Conservation (phyloP, 2,113 vertebrate genomes). For the Nannobrachium achirus region DNA sequence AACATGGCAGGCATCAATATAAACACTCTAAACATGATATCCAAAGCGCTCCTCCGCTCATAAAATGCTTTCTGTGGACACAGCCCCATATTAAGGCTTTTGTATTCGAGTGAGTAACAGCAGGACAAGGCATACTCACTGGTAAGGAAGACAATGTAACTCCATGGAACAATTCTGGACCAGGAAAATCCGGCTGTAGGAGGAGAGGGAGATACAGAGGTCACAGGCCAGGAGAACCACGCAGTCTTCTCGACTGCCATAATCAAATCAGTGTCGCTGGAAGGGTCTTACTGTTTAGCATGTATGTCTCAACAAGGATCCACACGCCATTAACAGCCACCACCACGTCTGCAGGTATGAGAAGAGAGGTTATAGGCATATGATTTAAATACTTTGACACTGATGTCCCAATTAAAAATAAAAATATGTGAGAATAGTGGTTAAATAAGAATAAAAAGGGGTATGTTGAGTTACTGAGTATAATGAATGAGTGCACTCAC, state of each 20-base stretch:
- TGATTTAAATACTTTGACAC: neutral
- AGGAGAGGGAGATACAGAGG: conserved; percentile 14
- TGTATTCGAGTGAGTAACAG: neutral
- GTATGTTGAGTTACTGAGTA: neutral
- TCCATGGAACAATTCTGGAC: conserved; percentile 90
- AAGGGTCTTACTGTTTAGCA: conserved; percentile 84
- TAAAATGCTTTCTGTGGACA: too few relatives aligned
- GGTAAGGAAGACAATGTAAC: conserved; percentile 94
- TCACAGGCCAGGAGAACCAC: neutral
- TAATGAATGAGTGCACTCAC: conserved; percentile 81
- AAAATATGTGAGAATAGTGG: neutral
- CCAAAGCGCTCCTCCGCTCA: too few relatives aligned
- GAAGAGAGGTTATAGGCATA: neutral
- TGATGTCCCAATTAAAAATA: neutral
- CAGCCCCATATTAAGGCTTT: too few relatives aligned
- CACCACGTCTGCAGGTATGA: conserved; percentile 83
- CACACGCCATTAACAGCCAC: conserved; percentile 96
- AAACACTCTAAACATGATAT: too few relatives aligned
- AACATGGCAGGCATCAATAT: too few relatives aligned
- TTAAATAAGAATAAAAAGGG: neutral
- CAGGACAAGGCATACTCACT: conserved; percentile 79
- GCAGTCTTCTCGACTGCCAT: neutral
- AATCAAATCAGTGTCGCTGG: neutral
- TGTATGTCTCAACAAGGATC: conserved; percentile 95
- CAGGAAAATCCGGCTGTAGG: conserved; percentile 88